Evolutionary conservation across 2,888 invertebrate genomes (phyloP), one percentile per base, ranked within the genome.

Genomic region (Nezara viridula): DNA sequence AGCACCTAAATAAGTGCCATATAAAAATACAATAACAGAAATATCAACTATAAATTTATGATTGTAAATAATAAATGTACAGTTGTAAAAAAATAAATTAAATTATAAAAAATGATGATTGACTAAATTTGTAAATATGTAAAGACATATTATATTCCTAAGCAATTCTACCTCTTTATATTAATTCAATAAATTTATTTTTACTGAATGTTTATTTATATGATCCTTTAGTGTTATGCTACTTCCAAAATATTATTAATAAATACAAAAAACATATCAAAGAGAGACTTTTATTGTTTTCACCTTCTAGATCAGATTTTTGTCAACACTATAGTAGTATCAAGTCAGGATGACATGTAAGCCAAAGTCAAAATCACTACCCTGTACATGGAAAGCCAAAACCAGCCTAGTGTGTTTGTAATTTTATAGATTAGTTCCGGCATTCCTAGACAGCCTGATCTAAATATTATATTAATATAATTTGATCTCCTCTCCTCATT

Each of bases 51-150:
- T 32, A 66, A 32, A 40, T 81, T 24, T n/a, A 44, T 81, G 5
- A 44, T 81, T 81, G 81, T 81, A 81, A 81, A 81, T n/a, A 44
- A 81, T 81, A 24, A 24, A 81, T 81, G 44, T 81, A 44, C 40
- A 81, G 44, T 16, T 44, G 40, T 81, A 81, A 81, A 81, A 81
- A 81, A 44, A n/a, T 27, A n/a, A 21, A 44, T n/a, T 81, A 81
- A 44, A 81, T 81, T 81, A 81, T 66, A 66, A 66, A n/a, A 32
- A 14, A 66, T 16, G 66, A 66, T 66, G 32, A 32, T 66, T 66
- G 14, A 66, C 16, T 4, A n/a, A 44, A 4, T 81, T 81, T 44
- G 81, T 81, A 81, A 44, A 81, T 44, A 81, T 81, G 81, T 81
- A 81, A 81, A 81, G 10, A 81, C 9, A 24, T 81, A n/a, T 81